These are phyloP conservation scores for Coluber constrictor DNA, from an alignment of 2,797 vertebrate species.

Conservation along the genomic window DNA sequence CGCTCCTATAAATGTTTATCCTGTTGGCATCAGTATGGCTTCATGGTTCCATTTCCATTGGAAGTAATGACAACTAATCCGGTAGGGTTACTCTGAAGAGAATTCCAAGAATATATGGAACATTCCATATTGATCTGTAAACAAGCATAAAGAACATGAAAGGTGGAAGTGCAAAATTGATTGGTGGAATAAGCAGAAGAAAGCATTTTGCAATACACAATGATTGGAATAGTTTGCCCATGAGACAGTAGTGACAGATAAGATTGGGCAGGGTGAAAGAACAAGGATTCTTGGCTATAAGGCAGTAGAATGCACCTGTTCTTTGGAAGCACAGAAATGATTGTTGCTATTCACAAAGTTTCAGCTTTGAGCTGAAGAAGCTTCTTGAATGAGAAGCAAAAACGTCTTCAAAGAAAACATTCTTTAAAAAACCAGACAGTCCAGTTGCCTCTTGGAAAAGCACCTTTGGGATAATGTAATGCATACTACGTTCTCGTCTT, in stretches of 20 bases:
- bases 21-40: background rate
- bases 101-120: background rate
- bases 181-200: background rate
- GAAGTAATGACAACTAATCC: background rate
- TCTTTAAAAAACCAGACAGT: no score
- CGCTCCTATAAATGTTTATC: background rate
- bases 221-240: background rate
- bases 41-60: background rate
- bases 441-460: no score
- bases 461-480: background rate
- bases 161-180: background rate
- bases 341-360: background rate
- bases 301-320: background rate
- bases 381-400: no score
- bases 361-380: no score
- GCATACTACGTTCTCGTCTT: background rate
- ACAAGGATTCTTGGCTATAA: background rate
- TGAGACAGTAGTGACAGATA: background rate
- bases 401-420: no score
- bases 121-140: background rate
- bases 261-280: background rate
- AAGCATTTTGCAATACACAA: background rate
- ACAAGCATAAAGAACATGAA: background rate
- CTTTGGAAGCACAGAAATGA: background rate
- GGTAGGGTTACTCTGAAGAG: background rate